These are phyloP conservation scores for Drosophila biarmipes DNA, from an alignment of 1,140 invertebrate species.

Conservation along the genomic window DNA sequence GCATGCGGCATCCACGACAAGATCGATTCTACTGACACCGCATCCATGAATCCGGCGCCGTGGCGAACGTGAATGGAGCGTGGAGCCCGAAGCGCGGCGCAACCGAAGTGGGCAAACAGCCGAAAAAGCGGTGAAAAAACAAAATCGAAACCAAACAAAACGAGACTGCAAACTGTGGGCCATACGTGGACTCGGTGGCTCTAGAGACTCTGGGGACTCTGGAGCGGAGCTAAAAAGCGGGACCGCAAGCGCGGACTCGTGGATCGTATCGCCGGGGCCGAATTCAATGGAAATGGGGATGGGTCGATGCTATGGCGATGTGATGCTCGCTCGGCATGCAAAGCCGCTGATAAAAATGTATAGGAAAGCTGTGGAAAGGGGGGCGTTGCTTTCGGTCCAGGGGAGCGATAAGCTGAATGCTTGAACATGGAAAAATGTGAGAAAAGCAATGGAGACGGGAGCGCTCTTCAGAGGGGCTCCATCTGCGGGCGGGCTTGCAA, in stretches of 20 bases:
- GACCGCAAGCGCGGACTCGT: slow-evolving; percentile 54
- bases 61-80: slow-evolving; percentile 17
- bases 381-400: slow-evolving; percentile 2
- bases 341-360: slow-evolving; percentile 34
- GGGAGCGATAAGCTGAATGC: slow-evolving; percentile 16
- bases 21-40: slow-evolving; percentile 82
- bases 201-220: not conserved
- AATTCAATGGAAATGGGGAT: slow-evolving; percentile 2
- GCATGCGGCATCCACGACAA: slow-evolving; percentile 77
- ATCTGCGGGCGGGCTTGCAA: not conserved
- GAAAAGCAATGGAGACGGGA: not conserved
- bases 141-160: slow-evolving; percentile 43
- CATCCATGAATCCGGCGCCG: slow-evolving; percentile 39
- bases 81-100: slow-evolving; percentile 34
- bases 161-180: slow-evolving; percentile 20
- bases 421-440: not conserved
- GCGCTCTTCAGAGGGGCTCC: not conserved
- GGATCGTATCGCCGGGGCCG: slow-evolving; percentile 17
- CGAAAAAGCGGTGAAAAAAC: slow-evolving; percentile 10
- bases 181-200: no score
- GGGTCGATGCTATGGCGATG: slow-evolving; percentile 22
- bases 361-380: slow-evolving; percentile 4
- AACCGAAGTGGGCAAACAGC: slow-evolving; percentile 24
- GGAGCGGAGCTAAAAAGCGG: slow-evolving; percentile 32
- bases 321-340: slow-evolving; percentile 36